Conservation (phyloP, 2,113 vertebrate species). For the Lepisosteus oculatus region DNA sequence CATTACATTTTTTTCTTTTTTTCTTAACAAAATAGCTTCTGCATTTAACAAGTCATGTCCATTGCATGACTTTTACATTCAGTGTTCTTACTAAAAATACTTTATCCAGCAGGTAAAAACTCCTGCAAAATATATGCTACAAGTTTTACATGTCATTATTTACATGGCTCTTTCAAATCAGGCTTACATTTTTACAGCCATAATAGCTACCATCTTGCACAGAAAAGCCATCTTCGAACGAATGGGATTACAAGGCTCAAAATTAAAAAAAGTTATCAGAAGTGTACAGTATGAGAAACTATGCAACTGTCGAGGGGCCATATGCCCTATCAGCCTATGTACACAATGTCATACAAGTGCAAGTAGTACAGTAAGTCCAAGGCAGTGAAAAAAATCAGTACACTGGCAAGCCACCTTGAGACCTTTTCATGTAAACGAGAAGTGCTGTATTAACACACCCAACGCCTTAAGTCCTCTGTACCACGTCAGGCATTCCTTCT, state of each 20-base stretch:
- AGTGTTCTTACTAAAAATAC: slow-evolving; percentile 97
- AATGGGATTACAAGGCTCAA: slow-evolving; percentile 25
- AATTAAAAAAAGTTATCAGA: slow-evolving; percentile 36
- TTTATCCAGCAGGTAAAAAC: slow-evolving; percentile 77
- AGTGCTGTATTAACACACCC: slow-evolving; percentile 34
- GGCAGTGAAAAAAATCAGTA: slow-evolving; percentile 43
- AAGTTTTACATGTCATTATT: slow-evolving; percentile 89
- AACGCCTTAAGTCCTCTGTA: slow-evolving; percentile 18
- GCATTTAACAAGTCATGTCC: slow-evolving; percentile 71
- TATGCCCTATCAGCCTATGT: slow-evolving; percentile 41
- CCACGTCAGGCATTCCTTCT: slow-evolving; percentile 2
- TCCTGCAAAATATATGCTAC: slow-evolving; percentile 92
- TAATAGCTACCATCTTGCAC: slow-evolving; percentile 56
- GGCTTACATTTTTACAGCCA: slow-evolving; percentile 47
- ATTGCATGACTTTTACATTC: slow-evolving; percentile 83
- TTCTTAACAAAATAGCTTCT: slow-evolving; percentile 75
- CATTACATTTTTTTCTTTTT: slow-evolving; percentile 42
- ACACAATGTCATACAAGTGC: slow-evolving; percentile 58
- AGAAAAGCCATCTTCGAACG: slow-evolving; percentile 39
- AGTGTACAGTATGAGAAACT: slow-evolving; percentile 46
- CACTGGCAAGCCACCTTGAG: slow-evolving; percentile 34
- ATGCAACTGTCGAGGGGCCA: slow-evolving; percentile 46
- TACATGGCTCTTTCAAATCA: slow-evolving; percentile 83
- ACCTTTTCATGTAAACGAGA: slow-evolving; percentile 56
- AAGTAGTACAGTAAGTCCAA: slow-evolving; percentile 43